Conservation (phyloP, 2,113 vertebrate species). For the Sinocyclocheilus anshuiensis region DNA sequence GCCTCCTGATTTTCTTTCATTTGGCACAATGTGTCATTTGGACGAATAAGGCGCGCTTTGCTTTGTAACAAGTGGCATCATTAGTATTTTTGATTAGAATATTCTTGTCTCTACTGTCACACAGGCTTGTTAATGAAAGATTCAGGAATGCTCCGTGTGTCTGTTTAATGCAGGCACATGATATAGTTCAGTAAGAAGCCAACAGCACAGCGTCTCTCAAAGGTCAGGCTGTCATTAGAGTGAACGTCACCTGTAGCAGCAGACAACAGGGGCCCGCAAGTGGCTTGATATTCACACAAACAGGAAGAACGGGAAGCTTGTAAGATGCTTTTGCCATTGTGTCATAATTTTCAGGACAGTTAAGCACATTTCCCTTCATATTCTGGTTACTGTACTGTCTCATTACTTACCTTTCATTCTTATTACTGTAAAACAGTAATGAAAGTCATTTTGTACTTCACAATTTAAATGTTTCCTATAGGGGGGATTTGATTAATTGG, state of each 20-base stretch:
- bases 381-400: no score
- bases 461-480: no score
- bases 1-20: not conserved
- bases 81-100: conserved; percentile 2
- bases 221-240: conserved; percentile 17
- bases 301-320: no score
- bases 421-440: no score
- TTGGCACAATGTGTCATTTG: not conserved
- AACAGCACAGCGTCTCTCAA: not conserved
- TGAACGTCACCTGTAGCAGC: not conserved
- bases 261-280: not conserved
- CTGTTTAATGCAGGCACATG: not conserved
- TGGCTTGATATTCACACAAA: no score
- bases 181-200: not conserved
- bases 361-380: no score
- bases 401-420: no score
- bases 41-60: not conserved
- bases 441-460: no score
- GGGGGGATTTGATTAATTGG: no score
- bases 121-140: not conserved
- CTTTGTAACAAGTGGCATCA: not conserved
- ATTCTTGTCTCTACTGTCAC: not conserved
- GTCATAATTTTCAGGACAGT: no score
- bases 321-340: no score
- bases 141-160: not conserved